phyloP scores from a whole-genome alignment of 2,888 invertebrate genomes.

The Augochlorella aurata region DNA sequence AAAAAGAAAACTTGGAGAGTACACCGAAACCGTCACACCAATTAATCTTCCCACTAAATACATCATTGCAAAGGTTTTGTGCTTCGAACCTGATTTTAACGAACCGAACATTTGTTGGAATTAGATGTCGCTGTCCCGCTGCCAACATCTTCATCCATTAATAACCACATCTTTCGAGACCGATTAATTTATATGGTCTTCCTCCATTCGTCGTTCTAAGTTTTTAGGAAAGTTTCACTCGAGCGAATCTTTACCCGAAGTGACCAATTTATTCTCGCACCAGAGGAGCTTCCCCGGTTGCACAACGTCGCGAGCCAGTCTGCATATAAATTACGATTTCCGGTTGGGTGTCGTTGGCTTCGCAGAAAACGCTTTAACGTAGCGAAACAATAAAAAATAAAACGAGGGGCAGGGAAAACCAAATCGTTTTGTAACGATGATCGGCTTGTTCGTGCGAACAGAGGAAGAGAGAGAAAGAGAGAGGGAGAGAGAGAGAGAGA shows the following conservation, averaged over 20 bases:
- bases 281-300: background rate
- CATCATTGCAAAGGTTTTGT: no score
- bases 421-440: background rate
- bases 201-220: background rate
- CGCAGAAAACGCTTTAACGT: background rate
- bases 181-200: background rate
- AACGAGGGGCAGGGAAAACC: background rate
- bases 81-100: background rate
- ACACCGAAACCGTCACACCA: no score
- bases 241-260: background rate
- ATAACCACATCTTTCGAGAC: background rate
- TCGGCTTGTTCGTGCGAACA: background rate
- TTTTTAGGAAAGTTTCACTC: background rate
- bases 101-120: background rate
- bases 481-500: no score
- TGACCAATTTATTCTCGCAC: constrained; percentile 11
- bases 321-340: constrained; percentile 15
- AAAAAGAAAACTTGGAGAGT: no score
- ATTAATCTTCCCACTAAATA: no score
- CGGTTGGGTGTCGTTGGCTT: background rate
- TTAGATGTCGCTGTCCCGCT: background rate
- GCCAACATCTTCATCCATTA: background rate
- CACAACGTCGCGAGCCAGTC: constrained; percentile 9
- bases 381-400: background rate
- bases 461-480: background rate